Percentiles rank a stretch among this genome's conserved stretches.
Evolutionary conservation across 2,888 invertebrate species (phyloP).

Genomic region (Machimus rusticus): DNA sequence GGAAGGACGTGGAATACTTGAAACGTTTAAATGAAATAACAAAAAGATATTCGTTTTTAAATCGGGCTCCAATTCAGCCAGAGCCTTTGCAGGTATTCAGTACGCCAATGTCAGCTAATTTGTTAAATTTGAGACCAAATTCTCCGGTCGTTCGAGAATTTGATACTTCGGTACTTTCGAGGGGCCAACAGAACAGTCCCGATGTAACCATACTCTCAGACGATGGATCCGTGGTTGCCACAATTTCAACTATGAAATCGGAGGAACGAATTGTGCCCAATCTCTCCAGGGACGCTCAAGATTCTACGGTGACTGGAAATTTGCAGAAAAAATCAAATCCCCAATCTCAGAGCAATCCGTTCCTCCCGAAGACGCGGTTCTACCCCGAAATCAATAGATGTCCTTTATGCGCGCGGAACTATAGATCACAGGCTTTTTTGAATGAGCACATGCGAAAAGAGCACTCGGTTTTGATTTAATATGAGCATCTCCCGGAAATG

Average conservation of each 20-base stretch:
- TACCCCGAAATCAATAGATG: conserved; percentile 57
- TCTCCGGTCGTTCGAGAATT: neutral
- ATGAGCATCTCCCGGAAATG: neutral
- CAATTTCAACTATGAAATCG: conserved; percentile 56
- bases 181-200: conserved; percentile 3
- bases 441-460: conserved; percentile 63
- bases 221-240: conserved; percentile 54
- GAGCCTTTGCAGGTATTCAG: neutral
- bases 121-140: neutral
- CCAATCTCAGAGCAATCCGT: conserved; percentile 51
- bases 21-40: conserved; percentile 23
- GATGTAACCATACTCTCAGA: conserved; percentile 29
- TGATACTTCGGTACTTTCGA: neutral
- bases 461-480: conserved; percentile 60
- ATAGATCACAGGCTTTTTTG: conserved; percentile 60
- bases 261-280: conserved; percentile 55
- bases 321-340: neutral
- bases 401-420: conserved; percentile 60
- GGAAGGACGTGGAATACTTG: conserved; percentile 11
- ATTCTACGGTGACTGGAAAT: conserved; percentile 47
- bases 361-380: neutral
- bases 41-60: neutral
- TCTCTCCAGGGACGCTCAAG: conserved; percentile 15
- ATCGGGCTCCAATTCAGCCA: neutral
- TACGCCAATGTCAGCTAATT: neutral